Percentiles rank a stretch among this genome's conserved stretches.
Conservation (phyloP, 1,140 invertebrate genomes). For the Drosophila albomicans region DNA sequence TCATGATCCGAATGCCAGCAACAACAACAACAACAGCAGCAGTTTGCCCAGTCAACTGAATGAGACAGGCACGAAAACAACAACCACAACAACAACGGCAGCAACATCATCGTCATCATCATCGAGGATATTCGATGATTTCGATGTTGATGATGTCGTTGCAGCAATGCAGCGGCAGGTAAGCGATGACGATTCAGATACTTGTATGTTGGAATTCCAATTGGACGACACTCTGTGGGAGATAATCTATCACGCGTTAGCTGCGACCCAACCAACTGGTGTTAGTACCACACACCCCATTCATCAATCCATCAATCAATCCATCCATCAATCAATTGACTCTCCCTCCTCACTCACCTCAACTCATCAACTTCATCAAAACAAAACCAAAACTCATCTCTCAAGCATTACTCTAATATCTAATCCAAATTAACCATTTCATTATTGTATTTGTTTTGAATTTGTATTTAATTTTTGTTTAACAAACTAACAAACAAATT, state of each 20-base stretch:
- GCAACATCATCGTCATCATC: constrained; percentile 51
- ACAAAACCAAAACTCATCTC: no score
- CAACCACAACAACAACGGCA: constrained; percentile 1
- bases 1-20: constrained; percentile 20
- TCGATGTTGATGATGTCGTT: background rate
- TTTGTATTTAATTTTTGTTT: no score
- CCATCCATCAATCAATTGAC: background rate
- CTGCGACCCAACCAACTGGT: background rate
- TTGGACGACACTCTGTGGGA: constrained; percentile 42
- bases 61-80: constrained; percentile 29
- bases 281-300: no score
- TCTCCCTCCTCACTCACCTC: no score
- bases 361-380: no score
- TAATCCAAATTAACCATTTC: no score
- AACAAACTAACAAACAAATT: no score
- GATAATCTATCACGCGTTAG: constrained; percentile 2
- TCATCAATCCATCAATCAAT: no score
- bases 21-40: constrained; percentile 43
- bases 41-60: constrained; percentile 58
- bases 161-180: constrained; percentile 38
- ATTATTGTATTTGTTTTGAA: no score
- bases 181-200: constrained; percentile 36
- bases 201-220: constrained; percentile 32
- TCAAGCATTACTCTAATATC: no score
- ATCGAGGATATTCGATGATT: constrained; percentile 22